Evolutionary conservation across 1,140 invertebrate genomes (phyloP), one percentile per base, ranked within the genome.

Genomic region (Adoxophyes honmai): DNA sequence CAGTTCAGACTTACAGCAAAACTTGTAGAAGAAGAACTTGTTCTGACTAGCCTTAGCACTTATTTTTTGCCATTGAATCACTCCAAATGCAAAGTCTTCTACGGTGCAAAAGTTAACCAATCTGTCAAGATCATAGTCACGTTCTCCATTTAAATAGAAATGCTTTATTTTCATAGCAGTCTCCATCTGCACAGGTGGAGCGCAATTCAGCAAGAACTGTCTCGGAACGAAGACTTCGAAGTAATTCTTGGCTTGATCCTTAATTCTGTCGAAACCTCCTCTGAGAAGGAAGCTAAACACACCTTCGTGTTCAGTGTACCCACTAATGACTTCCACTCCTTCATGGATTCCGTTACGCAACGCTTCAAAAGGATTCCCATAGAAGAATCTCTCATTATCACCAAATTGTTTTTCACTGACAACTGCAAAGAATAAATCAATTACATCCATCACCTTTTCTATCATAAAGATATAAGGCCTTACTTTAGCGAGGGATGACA

Each of bases 311-410:
- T 61, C 65, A 5, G 58, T 73, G 34, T 64, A 75, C 6, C 77
- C 79, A 28, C 62, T 70, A 1, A 84, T 74, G n/a, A 84, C 56
- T 42, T 81, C 67, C 5, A 81, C 65, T 4, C 60, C 69, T 51
- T 81, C 68, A 44, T 83, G 76, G 8, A 81, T 64, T 0, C 69
- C 64, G 3, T 66, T 59, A 2, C 51, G 39, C 8, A 73, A 8
- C 5, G 57, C 52, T 0, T 74, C 67, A 18, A 56, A 38, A 0
- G 61, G 34, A 39, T 78, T 60, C 8, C 59, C 66, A 16, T 58
- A 38, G 14, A 67, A 55, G 33, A 71, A 81, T 38, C 52, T 59
- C 54, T 78, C 73, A 15, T 61, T 67, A 14, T 53, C 59, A 34
- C 44, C 54, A 51, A 79, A 79, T 52, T 72, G 14, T 15, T 72